These are phyloP conservation scores for Papilio gigon DNA, from an alignment of 2,888 invertebrate species.

Conservation along the genomic window DNA sequence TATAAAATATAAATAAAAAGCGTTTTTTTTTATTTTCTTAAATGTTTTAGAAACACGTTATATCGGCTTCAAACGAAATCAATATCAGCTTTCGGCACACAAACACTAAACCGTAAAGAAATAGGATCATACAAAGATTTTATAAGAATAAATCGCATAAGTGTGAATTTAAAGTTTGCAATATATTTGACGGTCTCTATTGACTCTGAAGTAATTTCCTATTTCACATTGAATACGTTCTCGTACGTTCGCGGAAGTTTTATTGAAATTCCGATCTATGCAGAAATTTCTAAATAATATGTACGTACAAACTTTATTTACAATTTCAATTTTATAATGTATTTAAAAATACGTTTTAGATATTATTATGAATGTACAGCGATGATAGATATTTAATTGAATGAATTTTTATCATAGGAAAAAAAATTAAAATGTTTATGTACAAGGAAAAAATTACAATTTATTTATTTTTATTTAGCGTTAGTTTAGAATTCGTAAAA, in stretches of 20 bases:
- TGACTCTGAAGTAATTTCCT: constrained; percentile 5
- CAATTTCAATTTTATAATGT: no score
- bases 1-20: no score
- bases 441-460: no score
- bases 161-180: constrained; percentile 11
- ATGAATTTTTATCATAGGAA: no score
- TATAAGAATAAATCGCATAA: constrained; percentile 5
- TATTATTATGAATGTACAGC: no score
- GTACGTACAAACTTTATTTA: no score
- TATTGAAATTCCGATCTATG: constrained; percentile 7
- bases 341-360: no score
- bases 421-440: no score
- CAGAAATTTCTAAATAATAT: neutral
- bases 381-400: no score
- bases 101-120: neutral
- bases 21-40: no score
- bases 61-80: neutral
- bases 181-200: neutral
- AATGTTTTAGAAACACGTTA: neutral
- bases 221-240: constrained; percentile 14
- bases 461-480: no score
- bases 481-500: no score
- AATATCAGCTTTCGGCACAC: neutral
- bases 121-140: neutral
- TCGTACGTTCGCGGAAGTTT: neutral